Evolutionary conservation across 2,797 vertebrate genomes (phyloP), one percentile per base, ranked within the genome.

Genomic region (Selene dorsalis): DNA sequence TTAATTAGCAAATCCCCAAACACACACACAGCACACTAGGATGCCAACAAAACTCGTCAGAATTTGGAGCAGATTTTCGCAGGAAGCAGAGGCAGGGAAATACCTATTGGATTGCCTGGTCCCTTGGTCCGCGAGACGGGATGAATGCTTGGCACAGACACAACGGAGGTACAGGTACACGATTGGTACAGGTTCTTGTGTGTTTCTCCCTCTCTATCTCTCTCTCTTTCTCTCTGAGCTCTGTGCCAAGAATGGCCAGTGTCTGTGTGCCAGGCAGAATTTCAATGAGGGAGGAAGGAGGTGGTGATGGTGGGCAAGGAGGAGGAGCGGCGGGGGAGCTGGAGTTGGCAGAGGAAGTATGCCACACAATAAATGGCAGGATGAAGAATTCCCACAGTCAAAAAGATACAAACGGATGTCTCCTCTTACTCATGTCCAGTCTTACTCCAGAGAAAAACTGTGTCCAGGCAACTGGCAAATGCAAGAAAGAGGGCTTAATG

Each of bases 221-320:
- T 79, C 77, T 82, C 64, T 83, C 60, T 89, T 71, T 88, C 76
- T 55, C 66, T 67, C 75, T 86, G 70, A 79, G 91, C 88, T 88
- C 90, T 88, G 89, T 94, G 94, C 93, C 94, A 94, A 94, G 91
- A 93, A 93, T 92, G 94, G 94, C 91, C 92, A 93, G 94, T 87
- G 91, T 93, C 93, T 93, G 91, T 91, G 88, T 94, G 93, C 93
- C 92, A 93, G 94, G 93, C 94, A 91, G 94, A 94, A 95, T 95
- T 94, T 94, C 91, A 95, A 94, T 95, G 91, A 95, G 93, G 84
- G 87, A 92, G 90, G 86, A 90, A 92, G 91, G 90, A 90, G 92
- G 90, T 90, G 86, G 87, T 86, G 79, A 75, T 84, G 86, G 80
- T 85, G 89, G 85, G 84, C 75, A 88, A 88, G 79, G 77, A 79